phyloP scores from a whole-genome alignment of 1,140 invertebrate species.

The Drosophila suzukii region DNA sequence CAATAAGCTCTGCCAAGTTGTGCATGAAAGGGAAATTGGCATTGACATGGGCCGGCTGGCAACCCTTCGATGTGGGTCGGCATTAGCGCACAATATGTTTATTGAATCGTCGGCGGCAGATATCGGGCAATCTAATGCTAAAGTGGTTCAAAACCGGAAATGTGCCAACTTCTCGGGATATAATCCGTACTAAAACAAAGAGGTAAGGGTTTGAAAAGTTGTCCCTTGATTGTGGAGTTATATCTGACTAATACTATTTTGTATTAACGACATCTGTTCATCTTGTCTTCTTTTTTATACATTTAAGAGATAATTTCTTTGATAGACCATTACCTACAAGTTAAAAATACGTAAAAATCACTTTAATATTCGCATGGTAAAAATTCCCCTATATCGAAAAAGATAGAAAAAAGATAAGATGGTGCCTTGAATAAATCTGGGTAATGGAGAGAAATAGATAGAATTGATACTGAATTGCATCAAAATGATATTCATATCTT shows the following conservation, averaged over 20 bases:
- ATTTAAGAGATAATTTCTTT: no score
- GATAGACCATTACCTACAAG: no score
- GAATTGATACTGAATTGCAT: no score
- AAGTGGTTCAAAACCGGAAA: neutral
- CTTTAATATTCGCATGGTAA: no score
- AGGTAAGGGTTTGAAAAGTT: neutral
- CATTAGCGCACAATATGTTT: slow-evolving; percentile 42
- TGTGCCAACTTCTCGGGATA: neutral
- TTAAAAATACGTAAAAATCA: no score
- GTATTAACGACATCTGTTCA: neutral
- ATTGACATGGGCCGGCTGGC: slow-evolving; percentile 56
- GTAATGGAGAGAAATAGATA: no score
- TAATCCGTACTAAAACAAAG: neutral
- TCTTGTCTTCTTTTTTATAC: no score
- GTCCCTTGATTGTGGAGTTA: neutral
- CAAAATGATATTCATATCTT: no score
- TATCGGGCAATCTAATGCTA: neutral
- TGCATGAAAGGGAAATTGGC: slow-evolving; percentile 78
- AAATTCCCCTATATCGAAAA: no score
- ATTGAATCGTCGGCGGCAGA: slow-evolving; percentile 43
- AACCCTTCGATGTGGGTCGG: slow-evolving; percentile 26
- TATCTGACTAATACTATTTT: neutral
- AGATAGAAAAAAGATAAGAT: no score
- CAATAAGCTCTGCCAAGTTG: slow-evolving; percentile 80
- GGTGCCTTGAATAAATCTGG: no score